Base-by-base conservation (phyloP, 2,797 vertebrate genomes). In the Intellagama lesueurii region DNA sequence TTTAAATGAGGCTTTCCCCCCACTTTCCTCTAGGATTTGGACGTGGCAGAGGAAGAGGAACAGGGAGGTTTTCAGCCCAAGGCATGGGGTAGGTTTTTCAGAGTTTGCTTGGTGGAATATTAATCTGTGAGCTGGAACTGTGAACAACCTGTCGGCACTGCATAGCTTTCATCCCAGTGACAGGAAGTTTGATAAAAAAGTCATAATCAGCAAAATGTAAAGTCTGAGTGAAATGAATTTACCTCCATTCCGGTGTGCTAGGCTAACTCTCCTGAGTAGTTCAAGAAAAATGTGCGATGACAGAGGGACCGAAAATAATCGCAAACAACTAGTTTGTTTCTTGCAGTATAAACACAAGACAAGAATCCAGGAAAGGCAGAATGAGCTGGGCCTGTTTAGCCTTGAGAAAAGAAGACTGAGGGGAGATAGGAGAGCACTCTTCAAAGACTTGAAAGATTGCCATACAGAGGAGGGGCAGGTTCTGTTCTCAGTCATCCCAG, bases 11-110 rank as follows among this genome's bases (percentile, higher is more conserved):
- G 32, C 92, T 95, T 91, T 93, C 91, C 12, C 5, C 3, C 22
- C 19, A 28, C 93, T 88, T 92, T 95, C 90, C 90, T 81, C 9
- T 95, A 98, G 98, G 98, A 92, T 97, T 98, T 97, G 98, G 98
- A 95, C 97, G 98, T 95, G 98, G 98, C 91, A 96, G 98, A 97
- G 98, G 98, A 82, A 98, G 98, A 97, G 98, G 97, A 89, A 93
- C 96, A 49, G 98, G 98, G 95, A 97, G 98, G 95, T 98, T 99
- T 97, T 98, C 98, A 95, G 96, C 98, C 93, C 99, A 99, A 97
- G 98, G 98, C 96, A 99, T 99, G 98, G 99, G 98, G 99, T 99
- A 98, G 92, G 97, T 92, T 88, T 91, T 44, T 85, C 60, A 72
- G 5, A 89, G 90, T 28, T 40, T 66, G 7, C 14, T 44, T 35